Evolutionary conservation across 2,113 vertebrate genomes (phyloP).

Genomic region (Pygoscelis adeliae): DNA sequence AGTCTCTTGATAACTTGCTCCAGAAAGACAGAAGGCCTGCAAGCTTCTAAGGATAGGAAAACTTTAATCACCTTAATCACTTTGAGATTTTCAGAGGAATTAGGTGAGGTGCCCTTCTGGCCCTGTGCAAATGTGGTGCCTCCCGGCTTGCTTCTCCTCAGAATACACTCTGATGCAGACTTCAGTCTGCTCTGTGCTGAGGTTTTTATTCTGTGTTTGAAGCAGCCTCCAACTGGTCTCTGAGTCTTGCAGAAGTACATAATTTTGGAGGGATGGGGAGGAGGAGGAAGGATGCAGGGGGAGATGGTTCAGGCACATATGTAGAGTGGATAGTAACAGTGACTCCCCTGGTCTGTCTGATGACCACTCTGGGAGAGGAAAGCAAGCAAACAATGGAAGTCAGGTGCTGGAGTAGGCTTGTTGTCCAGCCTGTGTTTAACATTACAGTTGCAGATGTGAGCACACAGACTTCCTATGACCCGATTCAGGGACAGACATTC

Average conservation of each 20-base stretch:
- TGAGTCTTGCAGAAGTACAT: rapidly evolving
- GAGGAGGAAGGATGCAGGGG: rapidly evolving
- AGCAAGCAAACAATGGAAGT: rapidly evolving
- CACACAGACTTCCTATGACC: background rate
- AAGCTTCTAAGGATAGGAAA: background rate
- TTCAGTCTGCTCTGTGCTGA: background rate
- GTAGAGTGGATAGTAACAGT: background rate
- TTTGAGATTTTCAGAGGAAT: background rate
- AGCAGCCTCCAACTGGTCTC: background rate
- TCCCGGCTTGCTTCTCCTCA: background rate
- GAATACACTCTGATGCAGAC: background rate
- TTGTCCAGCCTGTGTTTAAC: background rate
- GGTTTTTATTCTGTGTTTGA: background rate
- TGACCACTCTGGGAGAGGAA: background rate
- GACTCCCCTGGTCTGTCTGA: background rate
- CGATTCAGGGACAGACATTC: rapidly evolving
- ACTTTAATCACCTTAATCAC: background rate
- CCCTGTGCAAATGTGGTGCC: background rate
- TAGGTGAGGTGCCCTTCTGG: background rate
- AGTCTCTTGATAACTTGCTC: background rate
- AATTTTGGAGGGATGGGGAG: background rate
- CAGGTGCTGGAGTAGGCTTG: background rate
- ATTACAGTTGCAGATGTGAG: background rate
- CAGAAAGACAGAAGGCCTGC: background rate
- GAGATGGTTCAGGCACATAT: background rate